A percentile compares a stretch with the other conserved stretches of the same genome.
phyloP scores from a whole-genome alignment of 2,888 invertebrate genomes.

The Argyra leucocephala region DNA sequence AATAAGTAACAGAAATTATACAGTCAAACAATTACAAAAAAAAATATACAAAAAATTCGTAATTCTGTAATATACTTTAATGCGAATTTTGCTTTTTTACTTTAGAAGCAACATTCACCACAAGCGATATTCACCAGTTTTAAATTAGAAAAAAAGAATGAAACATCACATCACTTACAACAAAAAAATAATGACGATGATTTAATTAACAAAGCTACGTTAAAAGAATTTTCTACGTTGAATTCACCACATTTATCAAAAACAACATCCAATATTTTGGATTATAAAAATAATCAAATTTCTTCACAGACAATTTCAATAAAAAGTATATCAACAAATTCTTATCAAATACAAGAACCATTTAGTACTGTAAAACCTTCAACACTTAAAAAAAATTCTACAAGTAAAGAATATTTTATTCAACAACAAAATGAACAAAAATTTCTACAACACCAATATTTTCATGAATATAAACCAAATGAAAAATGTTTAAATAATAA shows the following conservation, averaged over 20 bases:
- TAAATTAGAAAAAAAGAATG: slow-evolving; percentile 65
- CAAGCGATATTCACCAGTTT: slow-evolving; percentile 90
- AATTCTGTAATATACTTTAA: no score
- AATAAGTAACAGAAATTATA: no score
- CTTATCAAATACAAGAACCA: slow-evolving; percentile 3
- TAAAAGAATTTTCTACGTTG: slow-evolving; percentile 17
- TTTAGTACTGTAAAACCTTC: no score
- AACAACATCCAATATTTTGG: slow-evolving; percentile 12
- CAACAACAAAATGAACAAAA: slow-evolving; percentile 58
- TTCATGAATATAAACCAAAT: neutral
- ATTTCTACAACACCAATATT: slow-evolving; percentile 49
- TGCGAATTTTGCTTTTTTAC: no score
- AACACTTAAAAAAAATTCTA: no score
- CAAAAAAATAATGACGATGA: neutral
- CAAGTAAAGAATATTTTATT: slow-evolving; percentile 13
- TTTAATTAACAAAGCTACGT: slow-evolving; percentile 9
- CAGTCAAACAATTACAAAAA: no score
- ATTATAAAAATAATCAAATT: slow-evolving; percentile 21
- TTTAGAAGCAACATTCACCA: slow-evolving; percentile 57
- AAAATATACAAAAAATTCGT: no score
- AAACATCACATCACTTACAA: slow-evolving; percentile 7
- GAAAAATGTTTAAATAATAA: neutral
- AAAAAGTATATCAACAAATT: neutral
- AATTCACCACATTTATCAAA: slow-evolving; percentile 11
- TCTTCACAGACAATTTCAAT: slow-evolving; percentile 20